A percentile compares a stretch with the other conserved stretches of the same genome.
Evolutionary conservation across 2,888 invertebrate species (phyloP).

Genomic region (Drosophila incognita): DNA sequence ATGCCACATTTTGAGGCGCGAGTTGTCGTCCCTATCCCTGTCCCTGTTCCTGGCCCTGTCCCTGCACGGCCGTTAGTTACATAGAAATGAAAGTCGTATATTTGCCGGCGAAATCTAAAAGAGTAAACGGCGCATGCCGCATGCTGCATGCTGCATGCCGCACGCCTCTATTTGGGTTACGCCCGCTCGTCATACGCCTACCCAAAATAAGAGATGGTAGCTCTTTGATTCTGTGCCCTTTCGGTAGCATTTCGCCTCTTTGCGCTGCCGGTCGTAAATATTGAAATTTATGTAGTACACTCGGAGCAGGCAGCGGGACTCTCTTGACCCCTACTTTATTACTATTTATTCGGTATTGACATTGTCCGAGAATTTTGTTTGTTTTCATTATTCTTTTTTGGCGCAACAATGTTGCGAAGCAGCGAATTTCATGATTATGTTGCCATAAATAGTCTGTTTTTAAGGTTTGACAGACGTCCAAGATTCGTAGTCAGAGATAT

Average conservation of each 20-base stretch:
- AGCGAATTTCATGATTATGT: slow-evolving; percentile 10
- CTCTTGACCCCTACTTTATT: slow-evolving; percentile 58
- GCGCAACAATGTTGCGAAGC: slow-evolving; percentile 34
- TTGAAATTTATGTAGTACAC: slow-evolving; percentile 76
- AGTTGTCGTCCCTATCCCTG: not conserved
- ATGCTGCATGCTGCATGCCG: slow-evolving; percentile 29
- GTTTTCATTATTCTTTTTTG: slow-evolving; percentile 14
- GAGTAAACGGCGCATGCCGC: slow-evolving; percentile 52
- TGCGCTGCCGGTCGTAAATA: slow-evolving; percentile 68
- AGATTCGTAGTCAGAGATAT: not conserved
- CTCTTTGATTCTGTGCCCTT: slow-evolving; percentile 47
- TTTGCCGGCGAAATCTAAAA: slow-evolving; percentile 31
- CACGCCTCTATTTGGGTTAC: slow-evolving; percentile 77
- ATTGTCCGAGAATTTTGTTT: slow-evolving; percentile 21
- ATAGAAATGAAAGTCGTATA: slow-evolving; percentile 67
- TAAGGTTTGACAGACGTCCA: not conserved
- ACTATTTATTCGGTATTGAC: slow-evolving; percentile 64
- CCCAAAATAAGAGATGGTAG: slow-evolving; percentile 43
- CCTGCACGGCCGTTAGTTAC: slow-evolving; percentile 63
- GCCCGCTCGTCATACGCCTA: slow-evolving; percentile 73
- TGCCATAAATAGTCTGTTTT: not conserved
- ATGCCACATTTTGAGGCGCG: slow-evolving; percentile 37
- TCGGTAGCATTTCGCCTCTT: slow-evolving; percentile 48
- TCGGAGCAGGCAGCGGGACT: slow-evolving; percentile 17
- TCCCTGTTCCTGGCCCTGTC: not conserved